Percentiles rank a stretch among this genome's conserved stretches.
phyloP scores from a whole-genome alignment of 2,888 invertebrate genomes.

The Eledona agricola region DNA sequence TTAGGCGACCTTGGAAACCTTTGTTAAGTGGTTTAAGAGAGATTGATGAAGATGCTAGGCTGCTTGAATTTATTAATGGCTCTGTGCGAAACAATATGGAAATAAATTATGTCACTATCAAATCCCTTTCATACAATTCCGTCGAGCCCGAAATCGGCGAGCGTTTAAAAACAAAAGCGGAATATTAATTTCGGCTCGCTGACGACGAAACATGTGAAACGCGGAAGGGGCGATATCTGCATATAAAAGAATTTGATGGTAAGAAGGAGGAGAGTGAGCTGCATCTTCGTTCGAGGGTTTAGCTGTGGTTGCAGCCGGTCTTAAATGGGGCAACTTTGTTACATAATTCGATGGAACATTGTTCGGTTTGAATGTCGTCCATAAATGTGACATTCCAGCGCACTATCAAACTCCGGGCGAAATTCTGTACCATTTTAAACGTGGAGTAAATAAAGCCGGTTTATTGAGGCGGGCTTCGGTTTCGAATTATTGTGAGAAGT shows the following conservation, averaged over 20 bases:
- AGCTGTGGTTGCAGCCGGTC: conserved; percentile 28
- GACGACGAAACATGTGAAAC: conserved; percentile 27
- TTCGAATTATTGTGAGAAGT: conserved; percentile 23
- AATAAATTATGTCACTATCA: conserved; percentile 34
- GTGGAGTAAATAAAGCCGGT: conserved; percentile 19
- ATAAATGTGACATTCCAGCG: conserved; percentile 35
- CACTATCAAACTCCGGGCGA: conserved; percentile 33
- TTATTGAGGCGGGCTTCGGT: conserved; percentile 17
- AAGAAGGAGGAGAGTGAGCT: too few relatives aligned
- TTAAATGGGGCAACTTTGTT: conserved; percentile 36
- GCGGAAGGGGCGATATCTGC: conserved; percentile 35
- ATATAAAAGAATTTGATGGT: conserved; percentile 35
- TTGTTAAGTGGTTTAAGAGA: conserved; percentile 45
- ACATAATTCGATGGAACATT: conserved; percentile 35
- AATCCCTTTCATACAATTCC: conserved; percentile 14
- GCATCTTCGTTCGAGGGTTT: too few relatives aligned
- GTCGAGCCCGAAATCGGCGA: conserved; percentile 10
- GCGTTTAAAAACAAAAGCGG: conserved; percentile 22
- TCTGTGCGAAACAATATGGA: conserved; percentile 36
- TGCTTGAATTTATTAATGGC: conserved; percentile 40
- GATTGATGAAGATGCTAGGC: conserved; percentile 43
- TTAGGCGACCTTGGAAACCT: conserved; percentile 39
- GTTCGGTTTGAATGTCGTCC: conserved; percentile 34
- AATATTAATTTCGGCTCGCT: conserved; percentile 8
- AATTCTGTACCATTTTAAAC: conserved; percentile 6